Evolutionary conservation across 64 coral and sea anemone species (phyloP).

Genomic region (Pachyseris speciosa): DNA sequence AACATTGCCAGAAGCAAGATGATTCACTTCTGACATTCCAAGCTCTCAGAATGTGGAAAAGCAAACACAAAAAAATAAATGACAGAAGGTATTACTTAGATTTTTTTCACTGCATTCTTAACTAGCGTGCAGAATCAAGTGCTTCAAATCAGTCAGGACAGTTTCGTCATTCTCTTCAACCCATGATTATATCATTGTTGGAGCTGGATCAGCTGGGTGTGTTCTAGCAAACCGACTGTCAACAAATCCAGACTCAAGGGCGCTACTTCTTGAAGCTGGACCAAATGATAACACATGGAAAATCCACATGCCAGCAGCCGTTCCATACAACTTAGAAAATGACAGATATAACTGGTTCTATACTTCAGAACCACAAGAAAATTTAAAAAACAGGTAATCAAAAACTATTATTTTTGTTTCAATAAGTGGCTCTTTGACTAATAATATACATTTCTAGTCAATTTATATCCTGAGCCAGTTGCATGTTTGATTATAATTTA

Average conservation of each 20-base stretch:
- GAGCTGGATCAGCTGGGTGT: slow-evolving; percentile 65
- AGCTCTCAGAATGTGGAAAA: too few relatives aligned
- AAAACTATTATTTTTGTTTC: not conserved
- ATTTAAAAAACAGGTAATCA: slow-evolving; percentile 44
- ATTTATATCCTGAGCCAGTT: too few relatives aligned
- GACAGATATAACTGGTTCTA: slow-evolving; percentile 66
- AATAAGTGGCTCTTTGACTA: too few relatives aligned
- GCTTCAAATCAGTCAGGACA: not conserved
- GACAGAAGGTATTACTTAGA: too few relatives aligned
- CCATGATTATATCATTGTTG: slow-evolving; percentile 67
- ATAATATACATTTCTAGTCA: too few relatives aligned
- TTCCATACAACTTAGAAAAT: slow-evolving; percentile 35
- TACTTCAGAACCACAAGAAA: slow-evolving; percentile 44
- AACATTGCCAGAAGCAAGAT: too few relatives aligned
- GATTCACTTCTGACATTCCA: too few relatives aligned
- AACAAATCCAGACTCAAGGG: slow-evolving; percentile 6
- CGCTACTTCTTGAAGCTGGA: slow-evolving; percentile 57
- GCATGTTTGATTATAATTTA: too few relatives aligned
- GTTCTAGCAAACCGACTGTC: slow-evolving; percentile 66
- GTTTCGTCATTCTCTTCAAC: slow-evolving; percentile 35
- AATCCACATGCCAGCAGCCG: slow-evolving; percentile 55
- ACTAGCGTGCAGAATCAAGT: too few relatives aligned
- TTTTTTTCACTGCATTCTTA: too few relatives aligned
- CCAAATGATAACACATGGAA: slow-evolving; percentile 50
- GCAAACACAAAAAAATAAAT: too few relatives aligned